Conservation (phyloP, 2,888 invertebrate species). For the Nesidiocoris tenuis region DNA sequence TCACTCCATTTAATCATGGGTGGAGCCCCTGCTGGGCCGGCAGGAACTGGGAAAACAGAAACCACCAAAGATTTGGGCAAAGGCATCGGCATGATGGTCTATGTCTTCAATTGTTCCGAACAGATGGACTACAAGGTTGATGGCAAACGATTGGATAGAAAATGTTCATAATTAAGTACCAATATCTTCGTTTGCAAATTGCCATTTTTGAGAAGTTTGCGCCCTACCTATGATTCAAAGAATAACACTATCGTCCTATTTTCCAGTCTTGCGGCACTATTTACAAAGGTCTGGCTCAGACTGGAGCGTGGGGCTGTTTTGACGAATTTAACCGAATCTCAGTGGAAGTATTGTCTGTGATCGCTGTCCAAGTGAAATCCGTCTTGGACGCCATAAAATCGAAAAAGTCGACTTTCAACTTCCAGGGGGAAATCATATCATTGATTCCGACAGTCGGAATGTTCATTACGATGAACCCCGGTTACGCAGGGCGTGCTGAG, state of each 20-base stretch:
- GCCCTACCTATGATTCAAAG: too few relatives aligned
- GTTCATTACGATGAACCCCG: constrained; percentile 97
- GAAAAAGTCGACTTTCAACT: constrained; percentile 76
- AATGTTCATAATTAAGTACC: not conserved
- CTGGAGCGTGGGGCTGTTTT: constrained; percentile 96
- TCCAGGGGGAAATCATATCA: constrained; percentile 74
- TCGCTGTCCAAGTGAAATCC: constrained; percentile 81
- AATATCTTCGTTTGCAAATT: too few relatives aligned
- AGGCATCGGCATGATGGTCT: constrained; percentile 93
- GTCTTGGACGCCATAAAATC: constrained; percentile 84
- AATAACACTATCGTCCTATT: too few relatives aligned
- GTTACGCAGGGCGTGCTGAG: constrained; percentile 89
- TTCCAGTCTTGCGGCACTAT: constrained; percentile 83
- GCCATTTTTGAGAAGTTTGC: too few relatives aligned
- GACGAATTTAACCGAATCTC: constrained; percentile 95
- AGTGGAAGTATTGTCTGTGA: constrained; percentile 91
- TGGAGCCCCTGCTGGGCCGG: constrained; percentile 95
- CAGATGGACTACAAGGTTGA: constrained; percentile 92
- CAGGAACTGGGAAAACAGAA: constrained; percentile 94
- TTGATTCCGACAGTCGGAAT: constrained; percentile 79
- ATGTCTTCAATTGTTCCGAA: constrained; percentile 94
- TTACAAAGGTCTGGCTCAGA: constrained; percentile 92
- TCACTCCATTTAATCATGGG: constrained; percentile 91
- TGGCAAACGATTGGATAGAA: too few relatives aligned
- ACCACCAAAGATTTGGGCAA: constrained; percentile 94